Evolutionary conservation across 2,113 vertebrate species (phyloP), one percentile per base, ranked within the genome.

Genomic region (Morone saxatilis): DNA sequence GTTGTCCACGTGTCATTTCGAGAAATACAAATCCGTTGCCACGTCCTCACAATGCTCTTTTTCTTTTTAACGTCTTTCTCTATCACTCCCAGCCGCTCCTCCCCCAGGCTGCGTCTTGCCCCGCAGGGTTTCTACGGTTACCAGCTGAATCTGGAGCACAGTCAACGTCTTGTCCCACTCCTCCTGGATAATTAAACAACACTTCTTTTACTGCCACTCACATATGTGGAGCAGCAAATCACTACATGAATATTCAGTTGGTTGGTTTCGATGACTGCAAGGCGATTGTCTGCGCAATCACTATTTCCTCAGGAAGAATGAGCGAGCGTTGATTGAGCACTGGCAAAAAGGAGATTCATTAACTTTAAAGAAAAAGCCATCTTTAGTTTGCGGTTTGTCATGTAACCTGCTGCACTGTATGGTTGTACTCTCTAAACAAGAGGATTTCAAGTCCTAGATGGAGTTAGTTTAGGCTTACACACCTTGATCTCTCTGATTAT

Each of bases 181-280:
- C 80, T 84, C 63, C 40, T 87, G 71, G 84, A 91, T 88, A 89
- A 91, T 91, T 85, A 87, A 91, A 86, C 83, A 77, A 65, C 66
- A 38, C 65, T 76, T 63, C 63, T 80, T 77, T 81, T 75, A 25
- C 40, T 57, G 61, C 11, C 25, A 25, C 83, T 79, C 54, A 38
- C 67, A 69, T 75, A 62, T 88, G 85, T 4, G 70, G 57, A 82
- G 76, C 1, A 45, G 78, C 41, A 87, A 70, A 87, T 87, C 63
- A 83, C 63, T 61, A 14, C 80, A 80, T 89, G 73, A 83, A 85
- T 87, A 91, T 91, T 88, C 65, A 78, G 47, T 16, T 83, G 84
- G 87, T 77, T 87, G 86, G 59, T 83, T 88, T 47, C 41, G 62
- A 89, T 60, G 72, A 66, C 72, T 69, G 43, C 7, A 68, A 71